phyloP scores from a whole-genome alignment of 2,797 vertebrate species.

The Loris lydekkerianus region DNA sequence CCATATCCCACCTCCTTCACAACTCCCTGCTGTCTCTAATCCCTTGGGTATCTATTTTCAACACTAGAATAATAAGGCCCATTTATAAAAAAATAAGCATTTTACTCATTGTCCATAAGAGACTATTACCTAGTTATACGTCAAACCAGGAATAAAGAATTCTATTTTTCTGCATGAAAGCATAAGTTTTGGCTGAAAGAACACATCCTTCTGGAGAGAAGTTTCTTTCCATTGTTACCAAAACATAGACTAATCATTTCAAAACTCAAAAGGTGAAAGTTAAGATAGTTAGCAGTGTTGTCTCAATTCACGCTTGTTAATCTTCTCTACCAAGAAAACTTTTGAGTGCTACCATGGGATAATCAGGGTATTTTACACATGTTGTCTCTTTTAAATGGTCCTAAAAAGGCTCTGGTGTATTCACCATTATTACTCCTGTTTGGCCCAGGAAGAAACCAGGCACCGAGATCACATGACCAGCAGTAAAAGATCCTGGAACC shows the following conservation, averaged over 20 bases:
- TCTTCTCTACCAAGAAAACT: neutral
- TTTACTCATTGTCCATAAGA: neutral
- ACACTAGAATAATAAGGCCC: neutral
- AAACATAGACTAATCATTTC: neutral
- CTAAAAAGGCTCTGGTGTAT: neutral
- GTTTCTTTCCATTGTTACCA: neutral
- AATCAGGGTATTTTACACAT: neutral
- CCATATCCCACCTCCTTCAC: neutral
- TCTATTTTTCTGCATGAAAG: neutral
- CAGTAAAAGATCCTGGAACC: neutral
- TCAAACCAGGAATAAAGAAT: slow-evolving; percentile 36
- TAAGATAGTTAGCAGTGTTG: neutral
- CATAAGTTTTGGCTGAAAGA: neutral
- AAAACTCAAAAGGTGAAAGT: neutral
- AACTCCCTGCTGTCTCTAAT: neutral
- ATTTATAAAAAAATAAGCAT: neutral
- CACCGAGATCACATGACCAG: neutral
- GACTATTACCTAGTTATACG: neutral
- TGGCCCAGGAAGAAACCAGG: neutral
- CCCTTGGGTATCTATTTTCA: neutral
- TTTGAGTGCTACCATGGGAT: neutral
- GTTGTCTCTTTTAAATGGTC: neutral
- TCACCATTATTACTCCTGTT: neutral
- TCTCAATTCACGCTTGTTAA: neutral
- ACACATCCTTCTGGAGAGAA: neutral